These are phyloP conservation scores for Sarcophaga caerulescens DNA, from an alignment of 2,888 invertebrate species.

Conservation along the genomic window DNA sequence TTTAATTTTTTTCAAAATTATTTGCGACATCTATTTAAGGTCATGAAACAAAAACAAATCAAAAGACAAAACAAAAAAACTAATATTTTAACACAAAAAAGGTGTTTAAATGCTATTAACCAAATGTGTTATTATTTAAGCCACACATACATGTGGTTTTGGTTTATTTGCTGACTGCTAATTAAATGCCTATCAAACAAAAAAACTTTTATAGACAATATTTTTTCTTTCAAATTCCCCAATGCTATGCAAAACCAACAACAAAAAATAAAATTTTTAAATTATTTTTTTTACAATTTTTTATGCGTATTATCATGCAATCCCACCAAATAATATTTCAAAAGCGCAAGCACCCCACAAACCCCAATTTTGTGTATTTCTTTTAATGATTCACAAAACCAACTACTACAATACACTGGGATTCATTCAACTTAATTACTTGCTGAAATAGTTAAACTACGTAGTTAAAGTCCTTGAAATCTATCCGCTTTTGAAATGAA, in stretches of 20 bases:
- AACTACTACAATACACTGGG: conserved; percentile 8
- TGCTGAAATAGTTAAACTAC: background rate
- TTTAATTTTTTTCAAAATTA: background rate
- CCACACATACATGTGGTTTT: background rate
- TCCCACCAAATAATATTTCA: conserved; percentile 2
- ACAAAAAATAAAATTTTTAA: background rate
- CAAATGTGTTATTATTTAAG: conserved; percentile 11
- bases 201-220: background rate
- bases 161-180: background rate
- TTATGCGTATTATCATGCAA: conserved; percentile 35
- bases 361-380: conserved; percentile 1
- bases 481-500: background rate
- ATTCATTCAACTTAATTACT: background rate
- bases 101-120: conserved; percentile 30
- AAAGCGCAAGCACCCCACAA: conserved; percentile 17
- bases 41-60: background rate
- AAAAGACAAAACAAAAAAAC: background rate
- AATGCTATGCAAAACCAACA: conserved; percentile 4
- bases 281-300: conserved; percentile 39
- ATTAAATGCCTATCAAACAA: background rate
- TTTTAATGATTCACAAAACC: conserved; percentile 10
- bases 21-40: background rate
- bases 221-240: background rate
- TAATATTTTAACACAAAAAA: conserved; percentile 22
- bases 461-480: conserved; percentile 51